Base-by-base conservation (phyloP, 2,113 vertebrate species). In the Hiodon tergisus region DNA sequence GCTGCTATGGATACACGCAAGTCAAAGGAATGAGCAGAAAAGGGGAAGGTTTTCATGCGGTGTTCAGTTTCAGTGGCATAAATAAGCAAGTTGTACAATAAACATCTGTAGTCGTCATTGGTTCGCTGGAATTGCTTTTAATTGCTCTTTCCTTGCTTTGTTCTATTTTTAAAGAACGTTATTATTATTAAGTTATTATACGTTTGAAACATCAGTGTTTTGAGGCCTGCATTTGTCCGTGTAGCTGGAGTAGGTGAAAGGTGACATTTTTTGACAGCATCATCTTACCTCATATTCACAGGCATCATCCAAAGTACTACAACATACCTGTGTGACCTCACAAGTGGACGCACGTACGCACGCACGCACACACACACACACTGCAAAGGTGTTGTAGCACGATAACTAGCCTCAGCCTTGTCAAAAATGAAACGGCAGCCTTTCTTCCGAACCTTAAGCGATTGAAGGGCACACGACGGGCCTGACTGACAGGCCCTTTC, bases 31-130 rank as follows among this genome's bases (percentile, higher is more conserved):
- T 80, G 82, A 84, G 65, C 31, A 52, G 71, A 70, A 72, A 52
- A 86, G 80, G 85, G 84, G 85, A 86, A 84, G 82, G 81, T 82
- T 3, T 84, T 85, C 85, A 84, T 85, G 81, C 83, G 82, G 31
- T 31, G 31, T 31, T 31, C 31, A 58, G 69, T 47, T 59, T 14
- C 16, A 7, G 17, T 6, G 6, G 81, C 80, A 81, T 83, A 83
- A 83, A 84, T 81, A 88, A 85, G 87, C 85, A 87, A 87, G 86
- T 85, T 88, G 86, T 86, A 84, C 87, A 87, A 87, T 88, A 88
- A 89, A 89, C 87, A 85, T 84, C 83, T 87, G 86, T 87, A 85
- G 85, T 86, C 31, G 2, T 31, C 31, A 31, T 83, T 85, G 85
- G 87, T 88, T 80, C 83, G 85, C 84, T 82, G 86, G 78, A 76